These are phyloP conservation scores for Damaliscus lunatus DNA, from an alignment of 2,113 vertebrate genomes.

Conservation along the genomic window DNA sequence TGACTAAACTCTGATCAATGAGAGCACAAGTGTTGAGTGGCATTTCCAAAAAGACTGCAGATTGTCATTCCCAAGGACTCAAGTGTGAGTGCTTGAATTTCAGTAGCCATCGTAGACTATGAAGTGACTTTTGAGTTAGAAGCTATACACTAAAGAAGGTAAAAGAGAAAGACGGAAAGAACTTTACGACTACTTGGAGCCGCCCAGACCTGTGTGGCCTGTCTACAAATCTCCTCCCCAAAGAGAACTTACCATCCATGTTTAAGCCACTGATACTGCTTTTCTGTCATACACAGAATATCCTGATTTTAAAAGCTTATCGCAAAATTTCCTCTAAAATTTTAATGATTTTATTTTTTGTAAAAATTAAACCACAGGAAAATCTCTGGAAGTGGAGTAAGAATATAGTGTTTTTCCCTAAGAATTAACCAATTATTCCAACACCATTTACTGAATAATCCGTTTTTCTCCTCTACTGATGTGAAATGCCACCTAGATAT, in stretches of 20 bases:
- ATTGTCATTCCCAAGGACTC: neutral
- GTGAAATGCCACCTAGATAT: neutral
- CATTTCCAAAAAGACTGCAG: neutral
- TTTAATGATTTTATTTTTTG: neutral
- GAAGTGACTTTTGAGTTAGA: neutral
- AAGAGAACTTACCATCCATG: neutral
- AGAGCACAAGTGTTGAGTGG: neutral
- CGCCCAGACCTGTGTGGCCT: neutral
- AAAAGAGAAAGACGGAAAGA: neutral
- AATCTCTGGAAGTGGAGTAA: neutral
- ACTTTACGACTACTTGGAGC: neutral
- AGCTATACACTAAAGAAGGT: neutral
- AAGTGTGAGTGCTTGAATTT: neutral
- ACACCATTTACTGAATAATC: neutral
- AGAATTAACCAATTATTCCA: neutral
- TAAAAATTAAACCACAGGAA: constrained; percentile 27
- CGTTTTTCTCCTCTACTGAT: neutral
- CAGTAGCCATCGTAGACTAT: neutral
- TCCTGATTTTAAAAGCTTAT: neutral
- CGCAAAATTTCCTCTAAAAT: neutral
- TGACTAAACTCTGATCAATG: neutral
- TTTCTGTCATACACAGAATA: neutral
- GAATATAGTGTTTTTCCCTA: neutral
- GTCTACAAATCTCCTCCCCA: neutral
- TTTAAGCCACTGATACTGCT: neutral